Conservation (phyloP, 2,797 vertebrate species). For the Loriculus beryllinus region DNA sequence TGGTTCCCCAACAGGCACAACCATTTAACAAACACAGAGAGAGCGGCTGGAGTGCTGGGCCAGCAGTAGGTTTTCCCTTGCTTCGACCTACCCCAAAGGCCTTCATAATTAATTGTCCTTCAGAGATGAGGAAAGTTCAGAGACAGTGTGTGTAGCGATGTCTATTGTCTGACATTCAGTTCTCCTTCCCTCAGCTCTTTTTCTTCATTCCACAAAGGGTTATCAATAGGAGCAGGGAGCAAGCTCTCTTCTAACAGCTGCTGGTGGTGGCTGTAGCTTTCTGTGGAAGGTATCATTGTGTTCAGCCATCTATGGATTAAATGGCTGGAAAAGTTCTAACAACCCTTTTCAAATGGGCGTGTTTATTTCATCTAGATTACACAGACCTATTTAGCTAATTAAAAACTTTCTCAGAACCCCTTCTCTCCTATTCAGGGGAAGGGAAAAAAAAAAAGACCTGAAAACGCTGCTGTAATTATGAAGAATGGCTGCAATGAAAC, state of each 20-base stretch:
- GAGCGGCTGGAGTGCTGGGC: conserved; percentile 68
- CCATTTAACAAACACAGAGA: conserved; percentile 75
- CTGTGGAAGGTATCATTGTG: conserved; percentile 70
- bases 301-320: conserved; percentile 66
- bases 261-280: conserved; percentile 69
- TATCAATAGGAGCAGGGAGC: conserved; percentile 75
- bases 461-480: conserved; percentile 25
- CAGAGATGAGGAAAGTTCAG: conserved; percentile 81
- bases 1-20: conserved; percentile 79
- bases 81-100: conserved; percentile 84
- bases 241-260: conserved; percentile 74
- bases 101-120: conserved; percentile 87
- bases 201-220: conserved; percentile 79
- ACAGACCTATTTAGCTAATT: conserved; percentile 67
- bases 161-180: conserved; percentile 79
- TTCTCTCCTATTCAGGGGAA: conserved; percentile 33
- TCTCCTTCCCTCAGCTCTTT: conserved; percentile 74
- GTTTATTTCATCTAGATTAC: conserved; percentile 70
- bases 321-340: conserved; percentile 73
- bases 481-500: conserved; percentile 38
- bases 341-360: conserved; percentile 70
- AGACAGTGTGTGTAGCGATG: conserved; percentile 76
- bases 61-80: conserved; percentile 75
- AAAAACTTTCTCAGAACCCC: conserved; percentile 59
- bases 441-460: neutral